These are phyloP conservation scores for Palythoa heliodiscus DNA, from an alignment of 92 coral and sea anemone species.

Conservation along the genomic window DNA sequence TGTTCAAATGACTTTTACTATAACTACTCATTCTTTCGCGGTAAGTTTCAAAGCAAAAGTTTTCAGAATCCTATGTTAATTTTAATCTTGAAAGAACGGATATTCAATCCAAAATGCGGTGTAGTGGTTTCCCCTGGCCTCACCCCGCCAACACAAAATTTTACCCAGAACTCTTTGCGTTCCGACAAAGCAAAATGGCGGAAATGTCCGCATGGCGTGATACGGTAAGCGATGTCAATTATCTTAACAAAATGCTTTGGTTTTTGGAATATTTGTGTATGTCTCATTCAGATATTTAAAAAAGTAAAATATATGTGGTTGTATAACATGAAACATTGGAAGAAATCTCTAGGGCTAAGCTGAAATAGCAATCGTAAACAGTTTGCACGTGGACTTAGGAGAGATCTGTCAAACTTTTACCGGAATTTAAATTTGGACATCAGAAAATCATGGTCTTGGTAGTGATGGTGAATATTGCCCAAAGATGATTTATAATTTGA, in stretches of 20 bases:
- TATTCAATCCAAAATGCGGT: too few relatives aligned
- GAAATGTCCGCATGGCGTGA: neutral
- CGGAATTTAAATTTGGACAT: neutral
- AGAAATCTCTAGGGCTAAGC: neutral
- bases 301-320: neutral
- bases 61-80: too few relatives aligned
- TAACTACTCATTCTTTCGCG: too few relatives aligned
- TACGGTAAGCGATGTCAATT: neutral
- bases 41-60: too few relatives aligned
- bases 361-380: neutral
- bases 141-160: too few relatives aligned
- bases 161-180: neutral
- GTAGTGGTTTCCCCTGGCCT: too few relatives aligned
- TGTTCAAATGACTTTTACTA: too few relatives aligned
- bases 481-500: neutral
- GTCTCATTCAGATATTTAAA: neutral
- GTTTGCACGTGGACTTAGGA: neutral
- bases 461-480: neutral
- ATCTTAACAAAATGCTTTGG: neutral
- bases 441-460: too few relatives aligned
- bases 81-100: too few relatives aligned
- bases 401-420: neutral
- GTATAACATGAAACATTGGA: neutral
- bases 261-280: neutral
- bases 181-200: neutral